Evolutionary conservation across 2,797 vertebrate genomes (phyloP).

Genomic region (Heterohyrax brucei): DNA sequence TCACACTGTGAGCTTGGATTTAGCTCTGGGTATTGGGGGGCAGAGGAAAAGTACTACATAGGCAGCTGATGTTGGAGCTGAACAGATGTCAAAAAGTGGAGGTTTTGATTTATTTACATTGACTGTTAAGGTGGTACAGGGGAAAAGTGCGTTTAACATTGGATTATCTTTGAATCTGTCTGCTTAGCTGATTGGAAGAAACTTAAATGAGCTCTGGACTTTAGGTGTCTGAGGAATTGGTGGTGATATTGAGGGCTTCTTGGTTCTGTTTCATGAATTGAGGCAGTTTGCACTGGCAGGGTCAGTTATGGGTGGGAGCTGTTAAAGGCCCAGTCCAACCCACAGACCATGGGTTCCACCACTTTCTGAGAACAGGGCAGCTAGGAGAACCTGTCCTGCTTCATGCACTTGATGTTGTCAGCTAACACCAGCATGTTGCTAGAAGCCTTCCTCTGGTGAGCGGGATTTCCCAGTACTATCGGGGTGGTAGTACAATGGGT

Average conservation of each 20-base stretch:
- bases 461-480: constrained; percentile 94
- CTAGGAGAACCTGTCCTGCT: constrained; percentile 95
- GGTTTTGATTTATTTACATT: background rate
- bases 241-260: constrained; percentile 95
- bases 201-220: constrained; percentile 96
- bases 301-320: constrained; percentile 95
- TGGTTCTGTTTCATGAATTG: constrained; percentile 96
- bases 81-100: background rate
- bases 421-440: constrained; percentile 95
- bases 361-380: constrained; percentile 94
- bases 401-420: constrained; percentile 95
- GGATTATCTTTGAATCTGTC: background rate
- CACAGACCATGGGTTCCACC: constrained; percentile 93
- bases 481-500: constrained; percentile 93
- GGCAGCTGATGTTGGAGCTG: background rate
- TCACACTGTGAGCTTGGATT: background rate
- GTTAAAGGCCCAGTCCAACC: constrained; percentile 94
- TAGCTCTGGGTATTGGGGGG: background rate
- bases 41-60: background rate
- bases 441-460: constrained; percentile 92
- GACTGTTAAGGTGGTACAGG: background rate
- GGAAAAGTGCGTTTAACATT: background rate
- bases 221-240: constrained; percentile 95
- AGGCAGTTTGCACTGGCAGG: constrained; percentile 94
- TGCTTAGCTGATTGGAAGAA: constrained; percentile 82